These are phyloP conservation scores for Kryptolebias ocellatus DNA, from an alignment of 2,797 vertebrate species.

Conservation along the genomic window DNA sequence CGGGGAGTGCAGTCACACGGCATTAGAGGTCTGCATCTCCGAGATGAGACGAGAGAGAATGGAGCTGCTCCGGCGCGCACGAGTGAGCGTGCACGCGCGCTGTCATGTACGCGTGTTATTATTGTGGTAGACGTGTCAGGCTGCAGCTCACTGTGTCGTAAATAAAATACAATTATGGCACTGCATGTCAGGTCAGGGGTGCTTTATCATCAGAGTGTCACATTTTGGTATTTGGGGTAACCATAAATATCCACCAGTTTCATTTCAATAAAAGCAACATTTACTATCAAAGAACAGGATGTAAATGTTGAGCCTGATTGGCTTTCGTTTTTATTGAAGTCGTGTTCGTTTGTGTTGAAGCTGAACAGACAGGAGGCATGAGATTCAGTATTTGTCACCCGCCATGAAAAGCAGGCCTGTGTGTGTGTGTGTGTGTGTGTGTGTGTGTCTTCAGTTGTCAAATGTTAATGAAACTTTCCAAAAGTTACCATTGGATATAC, in stretches of 20 bases:
- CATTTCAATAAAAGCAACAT: not conserved
- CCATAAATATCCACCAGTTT: not conserved
- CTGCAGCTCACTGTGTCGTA: slow-evolving; percentile 31
- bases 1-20: slow-evolving; percentile 65
- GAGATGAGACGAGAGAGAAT: slow-evolving; percentile 35
- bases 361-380: too few relatives aligned
- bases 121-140: slow-evolving; percentile 25
- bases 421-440: too few relatives aligned
- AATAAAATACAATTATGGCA: not conserved
- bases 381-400: too few relatives aligned
- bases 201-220: not conserved
- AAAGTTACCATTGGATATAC: too few relatives aligned
- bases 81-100: slow-evolving; percentile 2
- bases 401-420: too few relatives aligned
- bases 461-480: too few relatives aligned
- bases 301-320: too few relatives aligned
- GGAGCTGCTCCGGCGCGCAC: slow-evolving; percentile 10
- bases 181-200: not conserved
- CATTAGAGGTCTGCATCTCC: slow-evolving; percentile 59
- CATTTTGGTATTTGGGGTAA: not conserved
- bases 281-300: not conserved
- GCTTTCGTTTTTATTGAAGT: too few relatives aligned
- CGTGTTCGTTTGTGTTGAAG: too few relatives aligned
- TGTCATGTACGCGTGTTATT: slow-evolving; percentile 12
- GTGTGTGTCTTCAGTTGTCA: too few relatives aligned